A percentile compares a stretch with the other conserved stretches of the same genome.
phyloP scores from a whole-genome alignment of 1,140 invertebrate species.

The Vanessa atalanta region DNA sequence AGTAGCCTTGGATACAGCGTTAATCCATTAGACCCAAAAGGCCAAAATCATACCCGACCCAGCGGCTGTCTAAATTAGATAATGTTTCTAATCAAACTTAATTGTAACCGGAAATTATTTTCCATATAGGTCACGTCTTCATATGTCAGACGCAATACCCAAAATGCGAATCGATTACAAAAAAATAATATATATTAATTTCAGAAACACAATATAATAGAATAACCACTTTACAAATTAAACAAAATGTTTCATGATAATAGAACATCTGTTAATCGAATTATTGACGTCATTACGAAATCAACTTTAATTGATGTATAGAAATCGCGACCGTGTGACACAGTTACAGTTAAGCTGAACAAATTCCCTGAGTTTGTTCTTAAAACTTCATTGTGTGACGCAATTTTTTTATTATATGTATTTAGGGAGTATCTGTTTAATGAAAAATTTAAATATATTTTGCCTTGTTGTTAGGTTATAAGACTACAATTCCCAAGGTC shows the following conservation, averaged over 20 bases:
- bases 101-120: too few relatives aligned
- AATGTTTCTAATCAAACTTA: too few relatives aligned
- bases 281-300: slow-evolving; percentile 41
- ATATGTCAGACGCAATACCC: too few relatives aligned
- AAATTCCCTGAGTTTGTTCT: slow-evolving; percentile 32
- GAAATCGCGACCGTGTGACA: slow-evolving; percentile 39
- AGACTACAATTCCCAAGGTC: too few relatives aligned
- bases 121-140: too few relatives aligned
- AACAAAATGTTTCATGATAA: background rate
- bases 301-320: slow-evolving; percentile 39
- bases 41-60: too few relatives aligned
- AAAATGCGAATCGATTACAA: background rate
- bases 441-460: background rate
- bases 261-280: slow-evolving; percentile 23
- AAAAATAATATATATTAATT: background rate
- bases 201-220: background rate
- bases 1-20: too few relatives aligned
- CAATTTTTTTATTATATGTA: slow-evolving; percentile 16
- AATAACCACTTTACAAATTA: slow-evolving; percentile 6
- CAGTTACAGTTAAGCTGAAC: slow-evolving; percentile 41
- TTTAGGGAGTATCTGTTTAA: background rate
- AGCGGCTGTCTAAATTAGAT: too few relatives aligned
- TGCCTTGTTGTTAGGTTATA: too few relatives aligned
- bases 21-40: too few relatives aligned
- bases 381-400: slow-evolving; percentile 19